A percentile compares a stretch with the other conserved stretches of the same genome.
phyloP scores from a whole-genome alignment of 2,113 vertebrate species.

The Lipophrys pholis region DNA sequence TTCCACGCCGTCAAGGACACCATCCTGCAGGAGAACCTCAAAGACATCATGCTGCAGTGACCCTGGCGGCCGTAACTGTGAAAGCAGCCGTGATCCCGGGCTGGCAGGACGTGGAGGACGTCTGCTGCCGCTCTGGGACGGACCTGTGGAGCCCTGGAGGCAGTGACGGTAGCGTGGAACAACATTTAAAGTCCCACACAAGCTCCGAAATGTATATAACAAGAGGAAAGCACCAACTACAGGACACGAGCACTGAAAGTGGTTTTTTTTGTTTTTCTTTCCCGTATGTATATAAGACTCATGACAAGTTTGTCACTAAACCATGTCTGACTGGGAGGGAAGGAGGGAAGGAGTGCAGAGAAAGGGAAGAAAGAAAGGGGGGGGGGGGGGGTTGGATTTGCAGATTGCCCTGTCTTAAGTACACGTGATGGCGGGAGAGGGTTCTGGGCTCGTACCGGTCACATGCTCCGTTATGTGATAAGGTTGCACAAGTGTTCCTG shows the following conservation, averaged over 20 bases:
- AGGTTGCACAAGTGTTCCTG: slow-evolving; percentile 66
- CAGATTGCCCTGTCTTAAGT: slow-evolving; percentile 34
- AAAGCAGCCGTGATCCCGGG: slow-evolving; percentile 28
- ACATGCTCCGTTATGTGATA: slow-evolving; percentile 68
- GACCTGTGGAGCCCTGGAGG: slow-evolving; percentile 54
- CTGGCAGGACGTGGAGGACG: slow-evolving; percentile 9
- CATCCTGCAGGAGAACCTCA: slow-evolving; percentile 97
- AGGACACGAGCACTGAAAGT: slow-evolving; percentile 64
- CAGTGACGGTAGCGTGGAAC: slow-evolving; percentile 42
- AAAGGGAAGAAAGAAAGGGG: not conserved
- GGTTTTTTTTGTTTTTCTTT: slow-evolving; percentile 30
- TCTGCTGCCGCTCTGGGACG: slow-evolving; percentile 25
- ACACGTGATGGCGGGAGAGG: slow-evolving; percentile 48
- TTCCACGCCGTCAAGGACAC: slow-evolving; percentile 98
- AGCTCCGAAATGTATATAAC: slow-evolving; percentile 5
- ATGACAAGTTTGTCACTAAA: slow-evolving; percentile 70
- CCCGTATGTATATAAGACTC: slow-evolving; percentile 44
- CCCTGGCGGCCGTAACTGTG: slow-evolving; percentile 46
- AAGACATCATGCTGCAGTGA: slow-evolving; percentile 99
- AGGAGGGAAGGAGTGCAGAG: slow-evolving; percentile 5
- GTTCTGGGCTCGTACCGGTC: slow-evolving; percentile 39
- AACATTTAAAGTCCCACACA: slow-evolving; percentile 40
- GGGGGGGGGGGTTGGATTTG: slow-evolving; percentile 8
- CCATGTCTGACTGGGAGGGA: slow-evolving; percentile 25
- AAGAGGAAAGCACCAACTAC: slow-evolving; percentile 36